A percentile compares a stretch with the other conserved stretches of the same genome.
Evolutionary conservation across 2,113 vertebrate species (phyloP).

Genomic region (Erythrocercus mccallii): DNA sequence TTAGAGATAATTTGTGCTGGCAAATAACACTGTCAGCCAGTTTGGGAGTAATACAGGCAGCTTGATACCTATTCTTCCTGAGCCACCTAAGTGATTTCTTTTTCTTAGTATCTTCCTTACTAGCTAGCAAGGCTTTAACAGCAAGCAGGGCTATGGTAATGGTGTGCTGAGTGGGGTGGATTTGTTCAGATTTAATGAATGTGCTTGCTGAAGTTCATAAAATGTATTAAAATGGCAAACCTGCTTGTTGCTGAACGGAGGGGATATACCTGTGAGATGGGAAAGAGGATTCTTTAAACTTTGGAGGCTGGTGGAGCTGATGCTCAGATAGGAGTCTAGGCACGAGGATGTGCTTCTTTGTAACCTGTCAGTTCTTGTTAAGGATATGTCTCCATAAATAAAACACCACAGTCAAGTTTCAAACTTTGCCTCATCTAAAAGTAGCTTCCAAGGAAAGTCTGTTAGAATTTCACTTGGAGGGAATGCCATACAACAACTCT

Average conservation of each 20-base stretch:
- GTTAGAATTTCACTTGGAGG: not conserved
- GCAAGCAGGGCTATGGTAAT: not conserved
- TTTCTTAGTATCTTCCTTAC: not conserved
- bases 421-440: not conserved
- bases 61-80: conserved; percentile 32
- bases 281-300: not conserved
- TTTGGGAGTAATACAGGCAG: conserved; percentile 37
- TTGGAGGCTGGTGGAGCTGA: not conserved
- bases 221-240: not conserved
- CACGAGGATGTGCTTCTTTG: not conserved
- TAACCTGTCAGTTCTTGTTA: conserved; percentile 2
- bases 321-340: not conserved
- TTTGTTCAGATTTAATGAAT: conserved; percentile 22
- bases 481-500: not conserved
- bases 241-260: not conserved
- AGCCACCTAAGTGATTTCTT: conserved; percentile 15
- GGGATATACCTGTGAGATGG: not conserved
- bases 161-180: not conserved
- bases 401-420: not conserved
- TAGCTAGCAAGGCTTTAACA: not conserved
- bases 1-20: conserved; percentile 58
- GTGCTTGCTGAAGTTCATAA: not conserved
- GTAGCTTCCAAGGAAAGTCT: not conserved
- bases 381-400: conserved; percentile 1
- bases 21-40: conserved; percentile 46